Evolutionary conservation across 2,888 invertebrate species (phyloP).

Genomic region (Athalia cordata): DNA sequence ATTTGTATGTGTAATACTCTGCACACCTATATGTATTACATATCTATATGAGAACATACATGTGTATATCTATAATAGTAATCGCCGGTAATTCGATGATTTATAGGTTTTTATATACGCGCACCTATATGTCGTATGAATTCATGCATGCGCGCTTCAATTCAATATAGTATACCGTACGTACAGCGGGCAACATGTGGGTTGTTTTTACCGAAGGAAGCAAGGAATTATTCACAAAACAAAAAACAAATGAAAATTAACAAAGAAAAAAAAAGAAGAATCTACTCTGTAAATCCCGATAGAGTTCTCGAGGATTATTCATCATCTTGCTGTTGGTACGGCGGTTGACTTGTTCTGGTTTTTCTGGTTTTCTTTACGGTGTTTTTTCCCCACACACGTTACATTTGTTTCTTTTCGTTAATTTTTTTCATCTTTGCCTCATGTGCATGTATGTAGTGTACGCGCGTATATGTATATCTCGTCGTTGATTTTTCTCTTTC

Average conservation of each 20-base stretch:
- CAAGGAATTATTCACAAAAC: not conserved
- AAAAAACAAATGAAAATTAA: not conserved
- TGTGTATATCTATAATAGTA: too few species aligned
- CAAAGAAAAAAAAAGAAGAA: too few species aligned
- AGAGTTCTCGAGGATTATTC: not conserved
- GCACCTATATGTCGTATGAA: too few species aligned
- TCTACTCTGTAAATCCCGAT: too few species aligned
- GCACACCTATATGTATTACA: not conserved
- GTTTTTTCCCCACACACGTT: not conserved
- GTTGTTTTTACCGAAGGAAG: too few species aligned
- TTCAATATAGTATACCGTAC: too few species aligned
- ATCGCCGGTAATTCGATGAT: too few species aligned
- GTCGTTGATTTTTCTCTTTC: not conserved
- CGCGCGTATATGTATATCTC: not conserved
- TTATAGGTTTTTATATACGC: too few species aligned
- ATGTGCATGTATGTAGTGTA: too few species aligned
- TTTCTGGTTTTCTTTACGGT: not conserved
- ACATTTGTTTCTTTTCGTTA: not conserved
- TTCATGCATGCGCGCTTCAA: too few species aligned
- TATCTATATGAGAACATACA: not conserved
- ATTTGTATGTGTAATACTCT: not conserved
- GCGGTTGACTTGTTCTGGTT: not conserved
- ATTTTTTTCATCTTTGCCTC: not conserved
- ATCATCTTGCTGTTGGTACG: not conserved
- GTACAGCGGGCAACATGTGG: too few species aligned